Evolutionary conservation across 2,888 invertebrate genomes (phyloP).

Genomic region (Calephelis perditalis): DNA sequence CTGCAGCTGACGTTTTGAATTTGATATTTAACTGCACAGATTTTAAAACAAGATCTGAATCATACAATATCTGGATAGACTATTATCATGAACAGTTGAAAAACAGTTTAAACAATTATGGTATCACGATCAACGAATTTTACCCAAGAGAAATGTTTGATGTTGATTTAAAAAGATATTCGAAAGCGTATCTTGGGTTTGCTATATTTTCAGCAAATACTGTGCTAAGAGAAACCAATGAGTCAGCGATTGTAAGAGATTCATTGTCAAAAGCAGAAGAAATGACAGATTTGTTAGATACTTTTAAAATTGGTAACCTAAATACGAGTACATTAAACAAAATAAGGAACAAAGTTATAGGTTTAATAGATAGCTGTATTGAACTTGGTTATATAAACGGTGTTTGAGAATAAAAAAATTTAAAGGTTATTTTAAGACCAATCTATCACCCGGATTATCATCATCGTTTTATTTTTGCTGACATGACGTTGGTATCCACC

Average conservation of each 20-base stretch:
- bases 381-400: constrained; percentile 26
- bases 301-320: constrained; percentile 3
- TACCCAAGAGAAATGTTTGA: constrained; percentile 38
- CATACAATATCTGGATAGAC: no score
- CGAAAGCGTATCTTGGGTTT: constrained; percentile 30
- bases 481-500: no score
- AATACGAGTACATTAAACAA: constrained; percentile 16
- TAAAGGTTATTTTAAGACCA: no score
- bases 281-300: not conserved
- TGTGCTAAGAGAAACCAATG: constrained; percentile 11
- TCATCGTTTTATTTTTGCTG: no score
- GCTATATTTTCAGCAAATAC: constrained; percentile 11
- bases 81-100: constrained; percentile 26
- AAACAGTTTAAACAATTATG: constrained; percentile 31
- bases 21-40: constrained; percentile 41
- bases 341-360: constrained; percentile 29
- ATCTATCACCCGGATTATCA: no score
- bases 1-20: constrained; percentile 35
- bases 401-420: no score
- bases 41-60: constrained; percentile 28
- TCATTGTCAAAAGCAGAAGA: constrained; percentile 1
- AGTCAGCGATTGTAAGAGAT: not conserved
- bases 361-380: constrained; percentile 29
- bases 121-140: constrained; percentile 32
- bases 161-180: constrained; percentile 36